Evolutionary conservation across 2,797 vertebrate genomes (phyloP).

Genomic region (Smutsia temminckii): DNA sequence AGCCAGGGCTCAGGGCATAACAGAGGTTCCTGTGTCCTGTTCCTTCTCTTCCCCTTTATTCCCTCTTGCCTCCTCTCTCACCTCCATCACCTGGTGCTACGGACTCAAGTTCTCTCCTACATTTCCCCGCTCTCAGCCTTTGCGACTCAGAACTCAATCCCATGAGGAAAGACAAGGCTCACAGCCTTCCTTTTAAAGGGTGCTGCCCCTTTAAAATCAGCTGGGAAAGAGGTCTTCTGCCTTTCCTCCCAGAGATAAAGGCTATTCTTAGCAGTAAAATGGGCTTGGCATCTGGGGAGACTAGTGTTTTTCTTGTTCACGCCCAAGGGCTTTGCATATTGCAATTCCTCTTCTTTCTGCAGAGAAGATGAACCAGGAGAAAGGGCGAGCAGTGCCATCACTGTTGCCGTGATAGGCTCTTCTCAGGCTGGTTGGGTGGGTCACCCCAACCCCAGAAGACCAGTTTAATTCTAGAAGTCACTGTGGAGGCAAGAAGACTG

Average conservation of each 20-base stretch:
- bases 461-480: slow-evolving; percentile 3
- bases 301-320: not conserved
- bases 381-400: not conserved
- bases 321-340: not conserved
- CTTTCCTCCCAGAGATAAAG: slow-evolving; percentile 23
- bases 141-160: not conserved
- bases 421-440: not conserved
- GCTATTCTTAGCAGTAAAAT: slow-evolving; percentile 2
- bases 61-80: not conserved
- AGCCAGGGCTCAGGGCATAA: not conserved
- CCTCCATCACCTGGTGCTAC: not conserved
- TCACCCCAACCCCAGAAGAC: not conserved
- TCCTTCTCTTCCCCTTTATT: not conserved
- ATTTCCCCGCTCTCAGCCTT: not conserved
- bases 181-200: not conserved
- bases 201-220: not conserved
- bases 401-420: not conserved
- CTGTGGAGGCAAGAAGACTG: not conserved
- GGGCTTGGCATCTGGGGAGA: not conserved
- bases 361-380: not conserved
- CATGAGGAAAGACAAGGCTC: not conserved
- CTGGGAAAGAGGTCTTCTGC: slow-evolving; percentile 10
- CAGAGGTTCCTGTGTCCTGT: not conserved
- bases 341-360: not conserved
- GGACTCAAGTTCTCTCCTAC: not conserved